Conservation (phyloP, 1,140 invertebrate genomes). For the Amphibalanus amphitrite region DNA sequence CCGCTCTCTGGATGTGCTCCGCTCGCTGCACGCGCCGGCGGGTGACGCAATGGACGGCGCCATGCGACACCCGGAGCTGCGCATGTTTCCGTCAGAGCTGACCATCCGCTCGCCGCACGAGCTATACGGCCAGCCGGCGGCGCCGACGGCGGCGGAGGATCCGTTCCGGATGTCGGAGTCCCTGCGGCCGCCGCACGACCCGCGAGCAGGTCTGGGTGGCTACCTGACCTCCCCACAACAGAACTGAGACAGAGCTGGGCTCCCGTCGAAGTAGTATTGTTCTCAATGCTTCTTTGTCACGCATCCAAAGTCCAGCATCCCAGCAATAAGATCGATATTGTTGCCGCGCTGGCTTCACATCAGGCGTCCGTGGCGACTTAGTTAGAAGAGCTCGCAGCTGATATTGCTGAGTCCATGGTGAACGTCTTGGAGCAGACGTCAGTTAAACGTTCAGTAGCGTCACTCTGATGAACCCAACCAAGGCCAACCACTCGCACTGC, state of each 20-base stretch:
- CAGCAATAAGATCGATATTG: no score
- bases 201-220: neutral
- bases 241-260: neutral
- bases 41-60: slow-evolving; percentile 32
- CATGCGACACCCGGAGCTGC: slow-evolving; percentile 27
- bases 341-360: no score
- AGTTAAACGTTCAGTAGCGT: no score
- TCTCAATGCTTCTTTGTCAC: no score
- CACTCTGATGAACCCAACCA: no score
- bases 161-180: slow-evolving; percentile 13
- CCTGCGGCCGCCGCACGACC: slow-evolving; percentile 9
- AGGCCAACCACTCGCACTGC: no score
- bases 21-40: slow-evolving; percentile 28
- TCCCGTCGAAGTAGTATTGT: no score
- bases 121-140: slow-evolving; percentile 20
- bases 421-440: no score
- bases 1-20: slow-evolving; percentile 9
- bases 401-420: no score
- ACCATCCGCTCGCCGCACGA: slow-evolving; percentile 21
- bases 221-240: neutral
- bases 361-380: no score
- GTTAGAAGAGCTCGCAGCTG: no score
- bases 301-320: no score
- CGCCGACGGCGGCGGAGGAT: slow-evolving; percentile 22
- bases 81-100: slow-evolving; percentile 23